phyloP scores from a whole-genome alignment of 2,888 invertebrate genomes.

The Epistrophe eligans region DNA sequence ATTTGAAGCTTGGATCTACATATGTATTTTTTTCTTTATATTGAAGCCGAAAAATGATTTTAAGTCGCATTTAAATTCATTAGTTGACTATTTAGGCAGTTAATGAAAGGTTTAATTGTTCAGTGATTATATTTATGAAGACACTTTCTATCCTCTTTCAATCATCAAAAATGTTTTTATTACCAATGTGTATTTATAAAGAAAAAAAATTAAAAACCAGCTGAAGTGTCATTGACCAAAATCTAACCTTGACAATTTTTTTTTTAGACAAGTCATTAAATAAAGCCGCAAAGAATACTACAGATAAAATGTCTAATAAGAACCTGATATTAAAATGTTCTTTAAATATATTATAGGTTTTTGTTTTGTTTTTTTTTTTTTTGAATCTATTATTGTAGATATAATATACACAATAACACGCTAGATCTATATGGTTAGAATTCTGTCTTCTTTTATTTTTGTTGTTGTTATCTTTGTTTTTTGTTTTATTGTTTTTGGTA shows the following conservation, averaged over 20 bases:
- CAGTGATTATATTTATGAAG: too few relatives aligned
- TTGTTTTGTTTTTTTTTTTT: not conserved
- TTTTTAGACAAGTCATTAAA: not conserved
- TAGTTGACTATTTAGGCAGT: too few relatives aligned
- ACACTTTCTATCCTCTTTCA: too few relatives aligned
- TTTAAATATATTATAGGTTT: conserved; percentile 1
- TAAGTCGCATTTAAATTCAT: too few relatives aligned
- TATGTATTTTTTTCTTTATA: too few relatives aligned
- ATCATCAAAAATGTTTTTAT: too few relatives aligned
- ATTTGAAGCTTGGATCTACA: too few relatives aligned
- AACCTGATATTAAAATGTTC: conserved; percentile 43
- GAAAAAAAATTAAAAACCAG: not conserved
- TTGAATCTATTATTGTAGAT: not conserved
- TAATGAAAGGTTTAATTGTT: too few relatives aligned
- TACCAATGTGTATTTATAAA: too few relatives aligned
- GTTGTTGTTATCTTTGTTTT: too few relatives aligned
- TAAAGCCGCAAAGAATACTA: not conserved
- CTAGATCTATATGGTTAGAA: not conserved
- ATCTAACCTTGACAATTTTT: conserved; percentile 31
- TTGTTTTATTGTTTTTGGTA: not conserved
- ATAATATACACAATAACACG: not conserved
- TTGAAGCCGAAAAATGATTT: too few relatives aligned
- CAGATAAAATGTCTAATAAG: too few relatives aligned
- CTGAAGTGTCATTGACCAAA: conserved; percentile 47
- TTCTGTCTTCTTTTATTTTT: not conserved